phyloP scores from a whole-genome alignment of 2,888 invertebrate species.

The Hemistola chrysoprasaria region DNA sequence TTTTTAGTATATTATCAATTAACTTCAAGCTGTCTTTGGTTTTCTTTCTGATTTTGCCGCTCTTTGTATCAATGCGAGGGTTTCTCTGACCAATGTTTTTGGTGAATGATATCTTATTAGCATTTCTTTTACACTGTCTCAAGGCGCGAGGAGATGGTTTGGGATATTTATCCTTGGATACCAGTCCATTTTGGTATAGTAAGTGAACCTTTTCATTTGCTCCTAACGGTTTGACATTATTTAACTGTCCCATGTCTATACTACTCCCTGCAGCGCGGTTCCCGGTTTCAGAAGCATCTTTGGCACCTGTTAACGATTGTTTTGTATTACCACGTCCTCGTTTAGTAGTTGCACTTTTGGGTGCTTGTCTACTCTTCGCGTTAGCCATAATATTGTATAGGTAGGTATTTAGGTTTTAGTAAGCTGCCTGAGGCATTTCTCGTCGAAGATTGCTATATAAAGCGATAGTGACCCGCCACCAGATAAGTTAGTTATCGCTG shows the following conservation, averaged over 20 bases:
- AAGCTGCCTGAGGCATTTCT: slow-evolving; percentile 46
- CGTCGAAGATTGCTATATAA: slow-evolving; percentile 35
- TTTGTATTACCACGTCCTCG: slow-evolving; percentile 49
- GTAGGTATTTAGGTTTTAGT: slow-evolving; percentile 52
- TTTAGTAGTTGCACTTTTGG: slow-evolving; percentile 49
- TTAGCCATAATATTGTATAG: slow-evolving; percentile 70
- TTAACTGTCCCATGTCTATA: slow-evolving; percentile 39
- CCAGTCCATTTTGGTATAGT: slow-evolving; percentile 48
- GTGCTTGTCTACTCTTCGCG: slow-evolving; percentile 61
- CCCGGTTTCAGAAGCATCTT: slow-evolving; percentile 33
- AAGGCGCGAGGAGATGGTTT: slow-evolving; percentile 15
- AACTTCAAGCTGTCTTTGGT: slow-evolving; percentile 46
- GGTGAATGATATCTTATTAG: slow-evolving; percentile 1
- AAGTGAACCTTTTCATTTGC: slow-evolving; percentile 42
- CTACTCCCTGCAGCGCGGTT: slow-evolving; percentile 32
- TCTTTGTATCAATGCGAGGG: slow-evolving; percentile 38
- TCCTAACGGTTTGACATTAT: slow-evolving; percentile 35
- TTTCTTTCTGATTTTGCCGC: slow-evolving; percentile 44
- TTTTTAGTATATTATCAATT: slow-evolving; percentile 59
- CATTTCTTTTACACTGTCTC: slow-evolving; percentile 13
- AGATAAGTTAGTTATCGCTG: slow-evolving; percentile 52
- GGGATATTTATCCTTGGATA: slow-evolving; percentile 34
- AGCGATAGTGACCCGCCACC: slow-evolving; percentile 70
- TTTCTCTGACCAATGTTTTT: slow-evolving; percentile 14
- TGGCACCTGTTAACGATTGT: slow-evolving; percentile 51